Evolutionary conservation across 2,797 vertebrate species (phyloP).

Genomic region (Epinephelus coioides): DNA sequence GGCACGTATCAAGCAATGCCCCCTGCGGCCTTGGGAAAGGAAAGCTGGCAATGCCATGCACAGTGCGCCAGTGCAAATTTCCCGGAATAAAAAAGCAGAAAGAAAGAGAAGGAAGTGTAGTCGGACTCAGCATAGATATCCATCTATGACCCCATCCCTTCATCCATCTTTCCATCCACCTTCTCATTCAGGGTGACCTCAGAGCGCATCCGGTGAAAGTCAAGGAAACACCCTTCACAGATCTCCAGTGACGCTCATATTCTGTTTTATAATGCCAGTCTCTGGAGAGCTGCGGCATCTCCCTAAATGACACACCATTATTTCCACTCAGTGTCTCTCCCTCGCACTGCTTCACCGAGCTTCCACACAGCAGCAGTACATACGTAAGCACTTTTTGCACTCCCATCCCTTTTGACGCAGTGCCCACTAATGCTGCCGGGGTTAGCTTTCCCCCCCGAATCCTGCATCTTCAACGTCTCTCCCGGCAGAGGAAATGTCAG

Average conservation of each 20-base stretch:
- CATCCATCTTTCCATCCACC: not conserved
- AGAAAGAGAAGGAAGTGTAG: not conserved
- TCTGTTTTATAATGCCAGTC: not conserved
- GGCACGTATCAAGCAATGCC: conserved; percentile 70
- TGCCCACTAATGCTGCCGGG: conserved; percentile 56
- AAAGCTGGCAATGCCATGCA: conserved; percentile 65
- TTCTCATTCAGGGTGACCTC: conserved; percentile 62
- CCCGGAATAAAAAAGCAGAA: not conserved
- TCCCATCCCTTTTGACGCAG: conserved; percentile 81
- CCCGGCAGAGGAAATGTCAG: conserved; percentile 10
- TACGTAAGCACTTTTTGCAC: conserved; percentile 68
- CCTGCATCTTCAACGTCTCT: conserved; percentile 8
- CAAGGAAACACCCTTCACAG: conserved; percentile 51
- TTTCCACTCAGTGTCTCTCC: not conserved
- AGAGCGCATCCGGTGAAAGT: conserved; percentile 10
- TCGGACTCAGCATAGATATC: not conserved
- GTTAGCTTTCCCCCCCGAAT: conserved; percentile 2
- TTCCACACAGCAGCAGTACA: conserved; percentile 42
- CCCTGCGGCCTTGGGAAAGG: conserved; percentile 79
- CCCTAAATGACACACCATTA: conserved; percentile 19
- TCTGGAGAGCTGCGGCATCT: conserved; percentile 17
- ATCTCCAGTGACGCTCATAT: conserved; percentile 12
- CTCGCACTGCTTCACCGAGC: conserved; percentile 25
- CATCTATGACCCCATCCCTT: not conserved
- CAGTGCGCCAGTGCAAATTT: conserved; percentile 58